phyloP scores from a whole-genome alignment of 2,888 invertebrate species.

The Polydrusus tereticollis region DNA sequence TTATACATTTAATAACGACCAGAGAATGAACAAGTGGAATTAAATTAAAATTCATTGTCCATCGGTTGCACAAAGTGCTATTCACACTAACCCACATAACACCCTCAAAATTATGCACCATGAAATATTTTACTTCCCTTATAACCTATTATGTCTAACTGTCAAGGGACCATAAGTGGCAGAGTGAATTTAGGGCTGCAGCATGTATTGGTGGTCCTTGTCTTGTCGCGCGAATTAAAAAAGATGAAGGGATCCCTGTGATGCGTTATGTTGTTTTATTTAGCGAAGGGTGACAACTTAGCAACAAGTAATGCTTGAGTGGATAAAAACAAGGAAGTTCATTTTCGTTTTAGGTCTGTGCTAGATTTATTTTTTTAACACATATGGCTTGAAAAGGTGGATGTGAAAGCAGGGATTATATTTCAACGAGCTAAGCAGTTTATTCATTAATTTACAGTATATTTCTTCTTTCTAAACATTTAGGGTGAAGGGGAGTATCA shows the following conservation, averaged over 20 bases:
- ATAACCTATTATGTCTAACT: conserved; percentile 20
- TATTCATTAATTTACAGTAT: no score
- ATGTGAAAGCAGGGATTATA: background rate
- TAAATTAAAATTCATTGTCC: background rate
- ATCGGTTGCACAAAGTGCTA: background rate
- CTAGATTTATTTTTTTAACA: conserved; percentile 27
- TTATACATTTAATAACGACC: no score
- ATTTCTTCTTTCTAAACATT: no score
- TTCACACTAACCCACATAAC: conserved; percentile 3
- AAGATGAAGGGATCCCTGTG: no score
- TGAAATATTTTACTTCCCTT: conserved; percentile 22
- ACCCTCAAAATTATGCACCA: conserved; percentile 28
- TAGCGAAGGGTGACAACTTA: conserved; percentile 19
- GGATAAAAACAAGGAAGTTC: conserved; percentile 18
- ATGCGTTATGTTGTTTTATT: conserved; percentile 15
- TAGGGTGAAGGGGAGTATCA: no score
- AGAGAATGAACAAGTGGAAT: background rate
- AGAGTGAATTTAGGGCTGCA: background rate
- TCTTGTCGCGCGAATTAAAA: background rate
- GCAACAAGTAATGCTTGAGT: conserved; percentile 18
- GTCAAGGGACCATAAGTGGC: conserved; percentile 16
- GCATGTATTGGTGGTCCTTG: background rate
- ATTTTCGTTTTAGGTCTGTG: background rate
- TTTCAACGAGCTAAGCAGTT: background rate
- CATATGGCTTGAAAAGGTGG: conserved; percentile 9